These are phyloP conservation scores for Proisotoma minuta DNA, from an alignment of 2,888 invertebrate genomes.

Conservation along the genomic window DNA sequence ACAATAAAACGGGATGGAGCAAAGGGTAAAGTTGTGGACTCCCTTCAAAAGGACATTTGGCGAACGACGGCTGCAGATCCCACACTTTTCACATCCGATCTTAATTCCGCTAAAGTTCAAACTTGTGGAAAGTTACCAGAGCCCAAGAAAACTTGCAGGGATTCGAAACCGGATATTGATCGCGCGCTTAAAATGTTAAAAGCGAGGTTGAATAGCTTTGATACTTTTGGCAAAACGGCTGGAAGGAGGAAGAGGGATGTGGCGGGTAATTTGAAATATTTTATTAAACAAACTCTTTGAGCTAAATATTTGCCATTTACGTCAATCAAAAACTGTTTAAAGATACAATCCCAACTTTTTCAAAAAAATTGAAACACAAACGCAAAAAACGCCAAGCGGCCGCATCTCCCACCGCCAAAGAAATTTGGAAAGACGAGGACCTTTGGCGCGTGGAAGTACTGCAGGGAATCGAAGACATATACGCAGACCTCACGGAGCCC, in stretches of 20 bases:
- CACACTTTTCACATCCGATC: not conserved
- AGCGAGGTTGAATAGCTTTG: too few species aligned
- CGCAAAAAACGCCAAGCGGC: constrained; percentile 1
- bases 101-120: not conserved
- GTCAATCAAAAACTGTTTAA: too few species aligned
- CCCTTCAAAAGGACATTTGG: not conserved
- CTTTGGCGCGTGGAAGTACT: constrained; percentile 20
- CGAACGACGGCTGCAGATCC: not conserved
- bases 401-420: not conserved
- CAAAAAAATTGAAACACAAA: too few species aligned
- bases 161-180: constrained; percentile 14
- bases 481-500: constrained; percentile 15
- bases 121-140: constrained; percentile 17
- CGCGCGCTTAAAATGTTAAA: constrained; percentile 14
- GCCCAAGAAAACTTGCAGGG: constrained; percentile 7
- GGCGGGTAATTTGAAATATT: too few species aligned
- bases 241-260: too few species aligned
- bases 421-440: constrained; percentile 7
- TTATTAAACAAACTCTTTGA: too few species aligned
- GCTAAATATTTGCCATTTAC: too few species aligned
- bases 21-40: not conserved
- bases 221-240: too few species aligned
- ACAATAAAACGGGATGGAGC: not conserved
- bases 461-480: constrained; percentile 19
- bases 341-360: too few species aligned